Evolutionary conservation across 2,797 vertebrate species (phyloP), one percentile per base, ranked within the genome.

Genomic region (Bradypodion ventrale): DNA sequence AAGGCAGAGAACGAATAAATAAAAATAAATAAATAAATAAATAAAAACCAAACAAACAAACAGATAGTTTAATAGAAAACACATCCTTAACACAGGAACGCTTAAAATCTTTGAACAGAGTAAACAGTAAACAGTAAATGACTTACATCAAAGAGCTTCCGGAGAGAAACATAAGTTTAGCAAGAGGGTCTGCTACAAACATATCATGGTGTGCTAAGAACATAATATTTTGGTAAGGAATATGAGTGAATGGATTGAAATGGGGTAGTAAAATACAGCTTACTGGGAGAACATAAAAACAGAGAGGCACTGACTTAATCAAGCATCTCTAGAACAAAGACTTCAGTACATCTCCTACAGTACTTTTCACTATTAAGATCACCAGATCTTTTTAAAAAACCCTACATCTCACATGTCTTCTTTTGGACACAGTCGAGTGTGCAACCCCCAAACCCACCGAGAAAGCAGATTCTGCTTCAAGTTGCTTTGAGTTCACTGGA

Each of bases 401-500:
- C 62, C 23, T 21, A 70, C 63, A 69, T n/a, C 2, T 52, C 32
- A 75, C 13, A 7, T 32, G 27, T 4, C 74, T 82, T 85, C 27
- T 32, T 76, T 42, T 77, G 73, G 74, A 82, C 42, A 52, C 73
- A 32, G 73, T 62, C 35, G 65, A 40, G 56, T 42, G 27, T 27
- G 25, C 19, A 69, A 81, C 59, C 69, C 60, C 72, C 37, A 85
- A 76, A 77, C 77, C 42, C 74, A 70, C 32, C 72, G 42, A 85
- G 65, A 85, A 85, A 85, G 63, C 40, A 85, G 73, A 62, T 70
- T 82, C 79, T 63, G 25, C 70, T 82, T 59, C 56, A 85, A 77
- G 65, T 82, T 85, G 74, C 70, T 85, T 80, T 72, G 84, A 82
- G 79, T 80, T 52, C 73, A 62, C 79, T 63, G 37, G 79, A 70